These are phyloP conservation scores for Vandiemenella viatica DNA, from an alignment of 2,888 invertebrate species.

Conservation along the genomic window DNA sequence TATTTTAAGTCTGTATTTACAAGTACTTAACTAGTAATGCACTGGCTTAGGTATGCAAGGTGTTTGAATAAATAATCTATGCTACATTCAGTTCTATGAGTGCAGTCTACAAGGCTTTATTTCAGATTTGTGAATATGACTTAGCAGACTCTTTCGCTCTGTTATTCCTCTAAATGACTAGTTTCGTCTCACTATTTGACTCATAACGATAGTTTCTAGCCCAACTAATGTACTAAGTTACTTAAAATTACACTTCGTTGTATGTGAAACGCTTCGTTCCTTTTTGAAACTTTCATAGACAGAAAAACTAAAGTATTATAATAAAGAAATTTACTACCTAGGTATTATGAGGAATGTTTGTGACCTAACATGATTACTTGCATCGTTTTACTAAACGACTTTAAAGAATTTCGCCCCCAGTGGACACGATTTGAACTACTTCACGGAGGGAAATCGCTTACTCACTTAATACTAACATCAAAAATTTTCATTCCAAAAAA, in stretches of 20 bases:
- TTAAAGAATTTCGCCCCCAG: too few species aligned
- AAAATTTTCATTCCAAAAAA: too few species aligned
- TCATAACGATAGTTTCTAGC: neutral
- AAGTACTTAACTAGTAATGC: constrained; percentile 3
- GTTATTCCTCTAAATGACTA: constrained; percentile 7
- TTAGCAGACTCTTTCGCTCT: neutral
- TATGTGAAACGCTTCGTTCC: constrained; percentile 15
- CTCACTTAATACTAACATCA: too few species aligned
- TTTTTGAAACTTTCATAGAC: constrained; percentile 3
- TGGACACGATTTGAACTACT: too few species aligned
- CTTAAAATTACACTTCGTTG: constrained; percentile 12
- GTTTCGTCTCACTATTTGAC: constrained; percentile 5
- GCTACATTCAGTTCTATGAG: too few species aligned
- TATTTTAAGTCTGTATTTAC: constrained; percentile 4
- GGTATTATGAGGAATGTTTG: too few species aligned
- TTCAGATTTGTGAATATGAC: neutral
- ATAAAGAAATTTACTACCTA: too few species aligned
- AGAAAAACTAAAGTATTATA: too few species aligned
- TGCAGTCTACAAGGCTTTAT: constrained; percentile 2
- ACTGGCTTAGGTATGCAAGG: constrained; percentile 7
- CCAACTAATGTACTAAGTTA: neutral
- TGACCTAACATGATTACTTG: too few species aligned
- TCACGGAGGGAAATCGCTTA: too few species aligned
- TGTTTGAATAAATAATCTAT: neutral
- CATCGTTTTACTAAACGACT: too few species aligned